These are phyloP conservation scores for Rhyacichthys aspro DNA, from an alignment of 2,797 vertebrate genomes.

Conservation along the genomic window DNA sequence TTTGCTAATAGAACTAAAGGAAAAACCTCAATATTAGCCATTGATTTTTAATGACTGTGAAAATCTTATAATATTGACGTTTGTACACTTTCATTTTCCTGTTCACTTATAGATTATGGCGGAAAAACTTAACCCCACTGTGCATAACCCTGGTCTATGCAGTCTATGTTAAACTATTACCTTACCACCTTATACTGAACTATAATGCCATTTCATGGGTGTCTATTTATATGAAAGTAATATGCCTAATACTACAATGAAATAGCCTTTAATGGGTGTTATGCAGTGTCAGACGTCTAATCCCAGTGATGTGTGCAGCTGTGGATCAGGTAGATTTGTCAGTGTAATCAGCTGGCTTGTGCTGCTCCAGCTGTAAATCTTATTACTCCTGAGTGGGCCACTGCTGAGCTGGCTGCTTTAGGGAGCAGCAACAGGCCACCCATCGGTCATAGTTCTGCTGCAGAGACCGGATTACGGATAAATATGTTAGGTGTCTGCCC, in stretches of 20 bases:
- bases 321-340: conserved; percentile 75
- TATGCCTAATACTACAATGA: conserved; percentile 38
- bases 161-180: conserved; percentile 1
- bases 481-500: conserved; percentile 76
- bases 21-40: no score
- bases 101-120: no score
- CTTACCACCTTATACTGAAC: conserved; percentile 4
- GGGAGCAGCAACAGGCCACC: conserved; percentile 65
- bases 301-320: conserved; percentile 66
- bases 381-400: conserved; percentile 68
- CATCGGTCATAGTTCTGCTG: conserved; percentile 74
- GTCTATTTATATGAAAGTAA: conserved; percentile 34
- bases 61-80: no score
- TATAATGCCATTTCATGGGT: not conserved
- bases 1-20: no score
- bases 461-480: conserved; percentile 75
- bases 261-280: conserved; percentile 44
- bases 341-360: conserved; percentile 69
- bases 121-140: not conserved
- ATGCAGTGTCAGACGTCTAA: conserved; percentile 55
- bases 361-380: conserved; percentile 70
- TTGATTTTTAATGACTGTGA: no score
- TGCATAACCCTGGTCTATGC: not conserved
- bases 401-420: conserved; percentile 63
- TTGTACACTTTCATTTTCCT: no score